Base-by-base conservation (phyloP, 2,888 invertebrate species). In the Kryphioiulus occultus region DNA sequence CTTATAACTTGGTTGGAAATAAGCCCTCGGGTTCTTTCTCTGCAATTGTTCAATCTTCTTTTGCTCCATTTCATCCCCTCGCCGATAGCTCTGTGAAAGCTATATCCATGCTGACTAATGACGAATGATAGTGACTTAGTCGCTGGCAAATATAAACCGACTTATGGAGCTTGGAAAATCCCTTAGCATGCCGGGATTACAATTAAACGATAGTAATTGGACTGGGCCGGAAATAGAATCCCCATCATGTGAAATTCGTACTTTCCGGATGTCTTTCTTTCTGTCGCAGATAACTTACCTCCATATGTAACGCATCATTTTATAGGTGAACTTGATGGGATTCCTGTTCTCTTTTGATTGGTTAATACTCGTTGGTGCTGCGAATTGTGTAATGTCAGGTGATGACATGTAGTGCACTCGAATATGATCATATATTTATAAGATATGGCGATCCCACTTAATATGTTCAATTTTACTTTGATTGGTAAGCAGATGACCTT, bases 91-190 rank as follows among this genome's bases (percentile, higher is more conserved):
- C 22, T 9, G 4, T 22, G 22, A 22, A 59, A 22, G 22, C 59
- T 59, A 59, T 59, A 59, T 22, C 59, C 59, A 59, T 59, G 59
- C 22, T 59, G 59, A 59, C 59, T 59, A 59, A 59, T 59, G 59
- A 59, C 59, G 59, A 59, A 22, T 59, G 59, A 59, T 59, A 59
- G 59, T 59, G 59, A 59, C 59, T 59, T 59, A n/a, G n/a, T 59
- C 22, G 5, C 59, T 10, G 22, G 59, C 59, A 59, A 59, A 59
- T 59, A 59, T 59, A 59, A 59, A 59, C 0, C 59, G 59, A 59
- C 59, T 59, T 22, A n/a, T 17, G 59, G 17, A 59, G 59, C 59
- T 22, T 17, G 19, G 59, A n/a, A 59, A 59, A 59, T 59, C 59
- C 59, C 22, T 59, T 59, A 59, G 59, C 59, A 59, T 59, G 59